phyloP scores from a whole-genome alignment of 2,113 vertebrate species.

The Romanogobio albipinnatus region DNA sequence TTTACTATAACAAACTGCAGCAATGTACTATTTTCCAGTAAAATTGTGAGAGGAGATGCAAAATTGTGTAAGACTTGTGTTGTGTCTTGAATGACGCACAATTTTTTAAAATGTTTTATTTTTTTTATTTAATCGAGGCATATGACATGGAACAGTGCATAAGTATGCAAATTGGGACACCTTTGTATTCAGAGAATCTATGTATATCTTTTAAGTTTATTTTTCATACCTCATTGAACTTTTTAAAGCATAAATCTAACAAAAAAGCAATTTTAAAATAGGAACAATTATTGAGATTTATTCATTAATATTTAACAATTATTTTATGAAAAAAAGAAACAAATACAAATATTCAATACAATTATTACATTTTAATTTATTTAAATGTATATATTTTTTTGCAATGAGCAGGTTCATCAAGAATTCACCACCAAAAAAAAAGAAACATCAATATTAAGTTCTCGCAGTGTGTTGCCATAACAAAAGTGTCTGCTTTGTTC shows the following conservation, averaged over 20 bases:
- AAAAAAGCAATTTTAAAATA: neutral
- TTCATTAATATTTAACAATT: neutral
- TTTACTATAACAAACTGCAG: neutral
- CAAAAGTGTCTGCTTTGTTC: constrained; percentile 43
- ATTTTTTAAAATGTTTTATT: too few relatives aligned
- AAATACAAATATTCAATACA: neutral
- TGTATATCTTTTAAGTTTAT: neutral
- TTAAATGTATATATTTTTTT: neutral
- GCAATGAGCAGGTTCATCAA: neutral
- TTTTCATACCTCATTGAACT: too few relatives aligned
- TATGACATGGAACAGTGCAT: too few relatives aligned
- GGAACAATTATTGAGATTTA: neutral
- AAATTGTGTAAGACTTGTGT: neutral
- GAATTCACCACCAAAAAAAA: neutral
- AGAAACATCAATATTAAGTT: neutral
- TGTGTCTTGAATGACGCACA: too few relatives aligned
- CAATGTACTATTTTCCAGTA: neutral
- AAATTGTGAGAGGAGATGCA: neutral
- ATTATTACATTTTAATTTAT: neutral
- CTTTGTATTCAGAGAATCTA: neutral
- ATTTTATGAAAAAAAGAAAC: neutral
- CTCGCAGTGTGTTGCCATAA: constrained; percentile 18
- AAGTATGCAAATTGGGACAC: too few relatives aligned
- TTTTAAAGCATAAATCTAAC: too few relatives aligned
- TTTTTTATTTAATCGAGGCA: too few relatives aligned